Percentiles rank a stretch among this genome's conserved stretches.
Evolutionary conservation across 2,888 invertebrate genomes (phyloP).

Genomic region (Eurytoma adleriae): DNA sequence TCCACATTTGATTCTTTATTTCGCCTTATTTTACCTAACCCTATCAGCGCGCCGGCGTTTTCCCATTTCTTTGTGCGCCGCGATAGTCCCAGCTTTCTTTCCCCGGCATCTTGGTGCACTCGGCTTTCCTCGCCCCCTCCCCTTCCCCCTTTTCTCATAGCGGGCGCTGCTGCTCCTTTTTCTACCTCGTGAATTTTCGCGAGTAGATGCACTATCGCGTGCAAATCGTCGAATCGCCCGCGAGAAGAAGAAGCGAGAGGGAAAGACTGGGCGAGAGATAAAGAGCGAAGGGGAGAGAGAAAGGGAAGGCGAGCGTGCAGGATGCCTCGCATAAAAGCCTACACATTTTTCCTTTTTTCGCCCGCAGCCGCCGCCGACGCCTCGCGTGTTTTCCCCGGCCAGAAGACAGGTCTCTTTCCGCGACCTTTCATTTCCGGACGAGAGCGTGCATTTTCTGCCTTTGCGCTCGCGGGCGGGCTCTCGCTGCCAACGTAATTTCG

Average conservation of each 20-base stretch:
- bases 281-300: too few species aligned
- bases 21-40: slow-evolving; percentile 27
- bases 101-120: neutral
- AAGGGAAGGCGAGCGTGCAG: too few species aligned
- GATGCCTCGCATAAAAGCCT: too few species aligned
- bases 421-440: slow-evolving; percentile 37
- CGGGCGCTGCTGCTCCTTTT: slow-evolving; percentile 5
- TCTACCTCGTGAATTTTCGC: slow-evolving; percentile 8
- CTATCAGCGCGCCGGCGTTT: slow-evolving; percentile 9
- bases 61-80: neutral
- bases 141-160: neutral
- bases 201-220: neutral
- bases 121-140: neutral
- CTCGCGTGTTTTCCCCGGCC: neutral
- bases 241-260: neutral
- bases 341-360: neutral
- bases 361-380: neutral
- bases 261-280: too few species aligned
- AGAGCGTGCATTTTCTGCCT: slow-evolving; percentile 22
- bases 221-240: slow-evolving; percentile 29
- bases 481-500: slow-evolving; percentile 29
- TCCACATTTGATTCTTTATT: slow-evolving; percentile 23
- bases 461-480: slow-evolving; percentile 22
- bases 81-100: neutral
- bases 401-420: slow-evolving; percentile 6